phyloP scores from a whole-genome alignment of 2,113 vertebrate species.

The Phrynosoma blainvillii region DNA sequence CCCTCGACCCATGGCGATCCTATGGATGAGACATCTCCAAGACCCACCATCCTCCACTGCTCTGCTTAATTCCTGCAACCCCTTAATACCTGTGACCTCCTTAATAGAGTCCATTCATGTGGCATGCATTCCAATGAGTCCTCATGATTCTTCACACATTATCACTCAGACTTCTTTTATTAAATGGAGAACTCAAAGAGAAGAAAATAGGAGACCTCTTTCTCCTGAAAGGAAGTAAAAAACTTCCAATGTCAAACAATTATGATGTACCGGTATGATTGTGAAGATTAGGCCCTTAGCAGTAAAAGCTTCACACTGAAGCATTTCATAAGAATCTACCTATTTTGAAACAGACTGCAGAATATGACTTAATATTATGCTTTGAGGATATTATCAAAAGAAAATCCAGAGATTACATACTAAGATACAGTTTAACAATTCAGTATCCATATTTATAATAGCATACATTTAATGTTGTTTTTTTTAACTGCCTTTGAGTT shows the following conservation, averaged over 20 bases:
- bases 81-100: no score
- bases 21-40: no score
- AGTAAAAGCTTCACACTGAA: background rate
- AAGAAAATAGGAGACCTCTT: background rate
- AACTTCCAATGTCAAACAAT: background rate
- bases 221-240: background rate
- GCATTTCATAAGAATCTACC: background rate
- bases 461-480: background rate
- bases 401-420: background rate
- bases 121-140: no score
- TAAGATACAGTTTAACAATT: background rate
- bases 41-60: no score
- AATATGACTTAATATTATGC: background rate
- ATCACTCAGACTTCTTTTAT: background rate
- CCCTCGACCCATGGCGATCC: no score
- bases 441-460: background rate
- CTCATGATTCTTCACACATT: no score
- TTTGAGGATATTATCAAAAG: background rate
- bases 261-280: background rate
- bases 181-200: background rate
- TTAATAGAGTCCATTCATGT: no score
- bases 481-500: no score
- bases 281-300: background rate
- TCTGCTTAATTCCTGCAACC: no score
- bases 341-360: background rate